A percentile compares a stretch with the other conserved stretches of the same genome.
phyloP scores from a whole-genome alignment of 1,140 invertebrate genomes.

The Tyrophagus putrescentiae region DNA sequence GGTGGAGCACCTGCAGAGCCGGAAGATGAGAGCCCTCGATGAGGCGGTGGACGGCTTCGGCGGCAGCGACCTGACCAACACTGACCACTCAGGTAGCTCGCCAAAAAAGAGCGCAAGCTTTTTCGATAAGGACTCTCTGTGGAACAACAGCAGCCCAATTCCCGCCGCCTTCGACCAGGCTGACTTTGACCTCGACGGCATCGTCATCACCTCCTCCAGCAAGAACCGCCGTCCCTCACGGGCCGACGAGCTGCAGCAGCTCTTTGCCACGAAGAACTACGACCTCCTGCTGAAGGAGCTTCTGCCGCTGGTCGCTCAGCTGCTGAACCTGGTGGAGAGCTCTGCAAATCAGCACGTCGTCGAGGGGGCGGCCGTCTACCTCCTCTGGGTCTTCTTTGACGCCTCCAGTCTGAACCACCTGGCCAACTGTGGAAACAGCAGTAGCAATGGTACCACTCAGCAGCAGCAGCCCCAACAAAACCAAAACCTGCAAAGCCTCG shows the following conservation, averaged over 20 bases:
- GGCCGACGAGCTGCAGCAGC: neutral
- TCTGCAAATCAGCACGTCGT: neutral
- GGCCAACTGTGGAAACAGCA: no score
- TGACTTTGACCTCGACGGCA: constrained; percentile 6
- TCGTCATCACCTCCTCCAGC: neutral
- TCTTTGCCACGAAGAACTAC: neutral
- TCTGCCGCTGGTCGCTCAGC: neutral
- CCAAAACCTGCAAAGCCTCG: no score
- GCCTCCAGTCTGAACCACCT: neutral
- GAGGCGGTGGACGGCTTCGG: neutral
- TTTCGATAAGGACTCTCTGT: neutral
- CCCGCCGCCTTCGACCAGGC: neutral
- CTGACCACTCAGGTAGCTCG: neutral
- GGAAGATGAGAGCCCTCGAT: neutral
- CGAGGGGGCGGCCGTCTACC: constrained; percentile 7
- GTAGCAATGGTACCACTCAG: no score
- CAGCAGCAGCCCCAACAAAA: no score
- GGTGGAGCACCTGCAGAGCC: neutral
- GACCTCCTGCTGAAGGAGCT: neutral
- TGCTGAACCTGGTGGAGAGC: neutral
- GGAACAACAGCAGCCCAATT: neutral
- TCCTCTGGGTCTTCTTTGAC: constrained; percentile 5
- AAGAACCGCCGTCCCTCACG: no score
- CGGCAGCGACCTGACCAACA: no score
- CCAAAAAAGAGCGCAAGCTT: neutral